These are phyloP conservation scores for Neoascia interrupta DNA, from an alignment of 2,888 invertebrate species.

Conservation along the genomic window DNA sequence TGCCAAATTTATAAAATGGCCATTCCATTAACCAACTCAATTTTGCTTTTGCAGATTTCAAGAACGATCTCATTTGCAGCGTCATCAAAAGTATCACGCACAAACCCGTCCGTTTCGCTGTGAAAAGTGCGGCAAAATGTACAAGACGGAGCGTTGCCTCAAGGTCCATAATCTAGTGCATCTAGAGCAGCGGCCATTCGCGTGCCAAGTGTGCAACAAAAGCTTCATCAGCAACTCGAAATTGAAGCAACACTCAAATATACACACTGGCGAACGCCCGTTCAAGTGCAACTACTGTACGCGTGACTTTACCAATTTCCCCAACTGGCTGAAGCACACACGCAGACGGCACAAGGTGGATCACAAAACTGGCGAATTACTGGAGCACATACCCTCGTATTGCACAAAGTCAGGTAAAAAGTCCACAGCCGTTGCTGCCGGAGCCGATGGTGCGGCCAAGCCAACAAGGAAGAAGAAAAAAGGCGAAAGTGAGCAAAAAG, in stretches of 20 bases:
- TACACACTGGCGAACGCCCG: constrained; percentile 81
- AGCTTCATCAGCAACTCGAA: constrained; percentile 83
- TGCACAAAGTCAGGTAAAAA: constrained; percentile 75
- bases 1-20: not conserved
- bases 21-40: not conserved
- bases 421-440: constrained; percentile 73
- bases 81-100: constrained; percentile 79
- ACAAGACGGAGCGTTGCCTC: constrained; percentile 82
- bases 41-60: constrained; percentile 73
- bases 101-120: constrained; percentile 79
- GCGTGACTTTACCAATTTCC: constrained; percentile 82
- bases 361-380: constrained; percentile 79
- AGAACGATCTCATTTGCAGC: constrained; percentile 78
- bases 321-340: constrained; percentile 83
- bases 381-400: constrained; percentile 79
- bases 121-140: constrained; percentile 79
- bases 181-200: constrained; percentile 81
- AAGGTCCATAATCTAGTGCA: constrained; percentile 82
- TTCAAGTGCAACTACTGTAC: constrained; percentile 83
- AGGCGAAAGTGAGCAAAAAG: constrained; percentile 28
- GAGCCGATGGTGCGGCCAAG: constrained; percentile 40
- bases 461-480: constrained; percentile 68
- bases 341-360: constrained; percentile 81
- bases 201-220: constrained; percentile 81
- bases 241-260: constrained; percentile 82